These are phyloP conservation scores for Heteromurus nitidus DNA, from an alignment of 2,888 invertebrate species.

Conservation along the genomic window DNA sequence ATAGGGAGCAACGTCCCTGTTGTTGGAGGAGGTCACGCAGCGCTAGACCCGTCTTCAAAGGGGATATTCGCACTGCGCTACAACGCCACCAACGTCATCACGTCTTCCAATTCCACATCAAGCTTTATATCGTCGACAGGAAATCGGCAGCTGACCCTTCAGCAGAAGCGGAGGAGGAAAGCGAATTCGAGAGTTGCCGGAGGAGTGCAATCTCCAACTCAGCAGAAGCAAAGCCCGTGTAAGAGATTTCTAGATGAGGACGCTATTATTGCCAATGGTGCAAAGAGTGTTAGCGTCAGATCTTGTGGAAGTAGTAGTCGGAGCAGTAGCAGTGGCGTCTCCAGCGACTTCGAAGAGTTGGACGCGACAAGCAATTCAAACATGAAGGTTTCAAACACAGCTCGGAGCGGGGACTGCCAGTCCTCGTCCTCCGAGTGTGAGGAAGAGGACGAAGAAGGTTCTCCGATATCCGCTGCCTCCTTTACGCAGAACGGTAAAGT, in stretches of 20 bases:
- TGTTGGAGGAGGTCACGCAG: background rate
- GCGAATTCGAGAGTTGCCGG: slow-evolving; percentile 36
- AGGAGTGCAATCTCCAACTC: slow-evolving; percentile 6
- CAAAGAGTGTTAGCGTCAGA: slow-evolving; percentile 32
- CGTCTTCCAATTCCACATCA: slow-evolving; percentile 31
- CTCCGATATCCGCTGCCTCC: slow-evolving; percentile 75
- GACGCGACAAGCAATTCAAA: slow-evolving; percentile 32
- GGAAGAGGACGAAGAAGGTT: slow-evolving; percentile 58
- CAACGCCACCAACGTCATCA: slow-evolving; percentile 6
- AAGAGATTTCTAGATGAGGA: slow-evolving; percentile 53
- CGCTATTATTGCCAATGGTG: slow-evolving; percentile 47
- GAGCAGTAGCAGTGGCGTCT: slow-evolving; percentile 64
- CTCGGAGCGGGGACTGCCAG: slow-evolving; percentile 37
- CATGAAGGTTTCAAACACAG: slow-evolving; percentile 35
- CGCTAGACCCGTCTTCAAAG: slow-evolving; percentile 23
- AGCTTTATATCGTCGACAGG: slow-evolving; percentile 29
- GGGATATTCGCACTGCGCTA: slow-evolving; percentile 55
- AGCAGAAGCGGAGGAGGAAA: slow-evolving; percentile 59
- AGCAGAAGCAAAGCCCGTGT: slow-evolving; percentile 18
- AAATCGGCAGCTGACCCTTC: slow-evolving; percentile 48
- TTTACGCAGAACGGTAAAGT: slow-evolving; percentile 34
- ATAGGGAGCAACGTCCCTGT: background rate
- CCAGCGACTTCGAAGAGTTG: slow-evolving; percentile 64
- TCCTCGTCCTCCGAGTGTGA: slow-evolving; percentile 57
- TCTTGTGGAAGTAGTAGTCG: slow-evolving; percentile 61